A percentile compares a stretch with the other conserved stretches of the same genome.
Conservation (phyloP, 1,140 invertebrate genomes). For the Alviniconcha marisindica region DNA sequence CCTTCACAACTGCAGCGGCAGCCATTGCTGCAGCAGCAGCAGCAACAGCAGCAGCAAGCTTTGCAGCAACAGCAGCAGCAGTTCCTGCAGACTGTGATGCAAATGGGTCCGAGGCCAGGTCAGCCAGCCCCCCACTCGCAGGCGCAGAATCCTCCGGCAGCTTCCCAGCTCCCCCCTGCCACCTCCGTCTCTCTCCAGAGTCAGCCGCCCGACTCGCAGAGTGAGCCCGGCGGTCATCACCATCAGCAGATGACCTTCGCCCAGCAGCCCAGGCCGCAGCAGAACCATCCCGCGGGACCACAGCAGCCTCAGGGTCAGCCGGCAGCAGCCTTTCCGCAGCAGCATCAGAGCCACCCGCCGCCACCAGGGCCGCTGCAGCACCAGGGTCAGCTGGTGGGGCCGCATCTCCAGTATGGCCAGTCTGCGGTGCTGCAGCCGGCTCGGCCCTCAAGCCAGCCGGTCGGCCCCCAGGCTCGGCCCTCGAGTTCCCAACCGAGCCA, state of each 20-base stretch:
- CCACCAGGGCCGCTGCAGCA: no score
- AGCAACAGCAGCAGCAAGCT: slow-evolving; percentile 7
- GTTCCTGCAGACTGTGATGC: not conserved
- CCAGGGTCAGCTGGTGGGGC: not conserved
- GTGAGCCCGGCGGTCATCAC: not conserved
- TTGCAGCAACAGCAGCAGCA: slow-evolving; percentile 25
- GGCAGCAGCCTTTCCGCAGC: not conserved
- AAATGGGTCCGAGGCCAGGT: no score
- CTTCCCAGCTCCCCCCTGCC: not conserved
- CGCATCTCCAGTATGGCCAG: not conserved
- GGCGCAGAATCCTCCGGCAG: not conserved
- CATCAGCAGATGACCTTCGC: not conserved
- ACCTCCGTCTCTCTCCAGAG: not conserved
- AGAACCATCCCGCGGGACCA: not conserved
- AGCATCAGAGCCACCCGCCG: no score
- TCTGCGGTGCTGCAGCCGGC: no score
- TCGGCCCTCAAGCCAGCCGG: not conserved
- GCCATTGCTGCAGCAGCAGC: slow-evolving; percentile 8
- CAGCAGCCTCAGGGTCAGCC: not conserved
- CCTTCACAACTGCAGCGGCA: not conserved
- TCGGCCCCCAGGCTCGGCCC: not conserved
- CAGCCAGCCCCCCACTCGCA: no score
- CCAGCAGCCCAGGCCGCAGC: no score
- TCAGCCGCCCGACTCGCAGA: not conserved
- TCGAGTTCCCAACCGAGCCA: not conserved